Base-by-base conservation (phyloP, 1,140 invertebrate species). In the Lasioglossum baleicum region DNA sequence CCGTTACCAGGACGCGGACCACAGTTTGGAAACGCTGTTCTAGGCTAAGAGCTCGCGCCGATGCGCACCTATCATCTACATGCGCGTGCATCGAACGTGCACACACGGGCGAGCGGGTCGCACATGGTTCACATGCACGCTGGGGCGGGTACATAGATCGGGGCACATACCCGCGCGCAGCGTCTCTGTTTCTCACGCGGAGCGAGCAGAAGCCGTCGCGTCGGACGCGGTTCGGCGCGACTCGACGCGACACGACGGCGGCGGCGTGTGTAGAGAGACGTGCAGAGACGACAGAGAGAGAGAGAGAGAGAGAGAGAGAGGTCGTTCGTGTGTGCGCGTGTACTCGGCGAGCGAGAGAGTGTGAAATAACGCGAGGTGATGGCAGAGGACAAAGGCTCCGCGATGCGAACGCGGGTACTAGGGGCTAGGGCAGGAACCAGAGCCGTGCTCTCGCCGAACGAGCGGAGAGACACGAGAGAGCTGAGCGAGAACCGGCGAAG, bases 281-380 rank as follows among this genome's bases (percentile, higher is more conserved):
- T 72, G 15, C 15, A 81, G 78, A 79, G 20, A 58, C 44, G 20
- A 58, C 3, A 58, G 56, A 58, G 56, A n/a, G 56, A n/a, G 0
- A 26, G 26, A 26, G 2, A 35, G 17, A 58, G 56, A 58, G 56
- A n/a, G 56, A n/a, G 0, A 26, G 26, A 26, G 2, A 35, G 17
- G 4, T 15, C 15, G 51, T 48, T 13, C 4, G 51, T 20, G 15
- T 7, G 15, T 4, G 4, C 63, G 71, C 60, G 63, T 60, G 76
- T 64, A 68, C 63, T n/a, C 56, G 56, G 80, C 70, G 82, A 65
- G 85, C 84, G 89, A 86, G 87, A 86, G 88, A 90, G 91, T 90
- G 91, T 89, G 90, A 92, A 91, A 92, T 91, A 92, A 91, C 91
- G 91, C 91, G 90, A 91, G 90, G 86, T 83, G 90, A 91, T 90